These are phyloP conservation scores for Polia nebulosa DNA, from an alignment of 2,888 invertebrate genomes.

Conservation along the genomic window DNA sequence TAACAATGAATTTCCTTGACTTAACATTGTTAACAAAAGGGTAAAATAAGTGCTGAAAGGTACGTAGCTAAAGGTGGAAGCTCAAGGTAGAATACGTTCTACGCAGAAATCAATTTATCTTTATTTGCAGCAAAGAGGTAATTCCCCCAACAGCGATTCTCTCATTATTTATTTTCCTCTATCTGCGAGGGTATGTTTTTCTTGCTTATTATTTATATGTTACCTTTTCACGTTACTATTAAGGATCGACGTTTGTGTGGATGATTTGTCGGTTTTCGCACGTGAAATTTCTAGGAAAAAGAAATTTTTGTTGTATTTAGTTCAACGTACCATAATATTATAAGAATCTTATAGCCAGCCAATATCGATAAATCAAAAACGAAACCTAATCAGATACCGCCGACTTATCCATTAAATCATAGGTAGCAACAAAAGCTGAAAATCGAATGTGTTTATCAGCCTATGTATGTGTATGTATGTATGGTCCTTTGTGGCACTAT, in stretches of 20 bases:
- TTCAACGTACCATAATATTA: too few species aligned
- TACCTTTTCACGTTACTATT: slow-evolving; percentile 40
- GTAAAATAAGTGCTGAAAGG: slow-evolving; percentile 27
- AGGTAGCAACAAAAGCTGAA: too few species aligned
- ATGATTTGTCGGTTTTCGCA: slow-evolving; percentile 36
- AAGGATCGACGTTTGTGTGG: slow-evolving; percentile 20
- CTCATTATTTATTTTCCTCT: slow-evolving; percentile 64
- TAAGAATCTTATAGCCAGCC: too few species aligned
- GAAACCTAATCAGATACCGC: too few species aligned
- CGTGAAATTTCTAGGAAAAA: slow-evolving; percentile 1
- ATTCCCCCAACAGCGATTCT: slow-evolving; percentile 64
- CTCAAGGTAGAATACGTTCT: slow-evolving; percentile 25
- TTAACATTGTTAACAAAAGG: slow-evolving; percentile 15
- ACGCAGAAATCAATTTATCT: slow-evolving; percentile 67
- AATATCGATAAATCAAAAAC: too few species aligned
- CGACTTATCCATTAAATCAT: too few species aligned
- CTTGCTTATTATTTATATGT: slow-evolving; percentile 65
- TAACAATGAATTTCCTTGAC: neutral
- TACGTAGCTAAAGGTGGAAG: neutral
- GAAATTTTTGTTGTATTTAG: neutral
- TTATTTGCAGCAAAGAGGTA: slow-evolving; percentile 65
- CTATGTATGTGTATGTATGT: too few species aligned
- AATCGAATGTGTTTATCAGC: too few species aligned
- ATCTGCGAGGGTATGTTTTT: slow-evolving; percentile 56
- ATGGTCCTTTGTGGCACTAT: too few species aligned